phyloP scores from a whole-genome alignment of 2,888 invertebrate genomes.

The Volucella inanis region DNA sequence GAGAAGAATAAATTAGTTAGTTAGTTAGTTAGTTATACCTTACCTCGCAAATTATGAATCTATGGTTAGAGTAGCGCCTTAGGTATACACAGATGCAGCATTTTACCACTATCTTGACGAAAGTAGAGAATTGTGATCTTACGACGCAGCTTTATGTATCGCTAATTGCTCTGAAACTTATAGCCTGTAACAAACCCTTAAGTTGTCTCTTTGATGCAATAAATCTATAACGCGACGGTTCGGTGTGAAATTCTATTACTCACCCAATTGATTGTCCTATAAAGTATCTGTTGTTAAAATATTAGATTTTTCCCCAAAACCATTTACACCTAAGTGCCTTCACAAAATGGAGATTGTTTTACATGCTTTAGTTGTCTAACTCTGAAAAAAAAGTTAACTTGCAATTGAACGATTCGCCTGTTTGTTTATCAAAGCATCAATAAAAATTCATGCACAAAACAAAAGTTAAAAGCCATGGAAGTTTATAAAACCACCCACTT shows the following conservation, averaged over 20 bases:
- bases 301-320: conserved; percentile 6
- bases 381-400: conserved; percentile 45
- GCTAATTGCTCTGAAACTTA: no score
- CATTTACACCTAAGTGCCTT: conserved; percentile 21
- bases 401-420: conserved; percentile 59
- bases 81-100: no score
- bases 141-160: no score
- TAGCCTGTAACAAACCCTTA: no score
- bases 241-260: neutral
- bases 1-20: no score
- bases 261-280: conserved; percentile 25
- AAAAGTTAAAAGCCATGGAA: conserved; percentile 45
- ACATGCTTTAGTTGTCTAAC: conserved; percentile 4
- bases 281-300: conserved; percentile 34
- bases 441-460: conserved; percentile 7
- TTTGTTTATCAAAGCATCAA: conserved; percentile 34
- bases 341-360: conserved; percentile 44
- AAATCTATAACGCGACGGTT: no score
- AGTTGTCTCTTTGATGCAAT: no score
- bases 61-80: no score
- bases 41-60: no score
- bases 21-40: no score
- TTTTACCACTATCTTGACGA: no score
- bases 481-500: conserved; percentile 48
- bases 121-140: no score